phyloP scores from a whole-genome alignment of 1,140 invertebrate genomes.

The Aphidius ervi region DNA sequence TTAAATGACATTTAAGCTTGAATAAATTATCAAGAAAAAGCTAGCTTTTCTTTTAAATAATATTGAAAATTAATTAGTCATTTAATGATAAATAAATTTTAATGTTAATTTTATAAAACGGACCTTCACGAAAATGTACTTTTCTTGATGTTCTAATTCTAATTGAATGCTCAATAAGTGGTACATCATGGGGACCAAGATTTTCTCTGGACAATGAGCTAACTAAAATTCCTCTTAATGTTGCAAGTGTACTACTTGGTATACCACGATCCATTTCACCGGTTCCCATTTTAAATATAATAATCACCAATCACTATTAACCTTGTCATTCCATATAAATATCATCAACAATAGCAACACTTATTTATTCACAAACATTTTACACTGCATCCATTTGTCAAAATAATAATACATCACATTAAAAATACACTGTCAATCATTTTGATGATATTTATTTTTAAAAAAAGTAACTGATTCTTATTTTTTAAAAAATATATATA shows the following conservation, averaged over 20 bases:
- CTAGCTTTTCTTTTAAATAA: too few species aligned
- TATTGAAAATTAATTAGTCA: too few species aligned
- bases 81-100: background rate
- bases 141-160: slow-evolving; percentile 38
- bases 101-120: slow-evolving; percentile 18
- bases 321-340: slow-evolving; percentile 3
- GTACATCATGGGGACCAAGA: slow-evolving; percentile 52
- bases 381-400: too few species aligned
- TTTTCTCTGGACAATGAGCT: slow-evolving; percentile 59
- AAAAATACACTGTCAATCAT: too few species aligned
- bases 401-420: too few species aligned
- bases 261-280: slow-evolving; percentile 52
- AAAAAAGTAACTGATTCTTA: too few species aligned
- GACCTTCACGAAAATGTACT: slow-evolving; percentile 41
- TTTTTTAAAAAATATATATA: too few species aligned
- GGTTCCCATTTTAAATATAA: slow-evolving; percentile 40
- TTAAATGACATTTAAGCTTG: too few species aligned
- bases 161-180: slow-evolving; percentile 36
- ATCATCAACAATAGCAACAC: background rate
- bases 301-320: slow-evolving; percentile 1
- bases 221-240: slow-evolving; percentile 59
- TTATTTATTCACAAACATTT: too few species aligned
- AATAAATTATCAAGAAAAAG: too few species aligned
- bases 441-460: too few species aligned
- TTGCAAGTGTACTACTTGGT: slow-evolving; percentile 54